phyloP scores from a whole-genome alignment of 2,888 invertebrate genomes.

The Mesoligia furuncula region DNA sequence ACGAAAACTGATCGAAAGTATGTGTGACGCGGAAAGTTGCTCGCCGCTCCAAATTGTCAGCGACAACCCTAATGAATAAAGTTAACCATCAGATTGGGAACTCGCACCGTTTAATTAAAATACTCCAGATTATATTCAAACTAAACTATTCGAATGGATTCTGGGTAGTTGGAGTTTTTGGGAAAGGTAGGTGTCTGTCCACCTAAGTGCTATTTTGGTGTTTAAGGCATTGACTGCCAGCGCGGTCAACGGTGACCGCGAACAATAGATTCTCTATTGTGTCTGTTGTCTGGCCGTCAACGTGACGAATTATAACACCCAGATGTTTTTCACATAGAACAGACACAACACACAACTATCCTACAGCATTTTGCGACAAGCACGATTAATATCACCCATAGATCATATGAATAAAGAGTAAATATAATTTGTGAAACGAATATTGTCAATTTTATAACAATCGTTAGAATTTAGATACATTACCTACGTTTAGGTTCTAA shows the following conservation, averaged over 20 bases:
- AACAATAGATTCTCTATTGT: too few species aligned
- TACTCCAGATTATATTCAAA: constrained; percentile 59
- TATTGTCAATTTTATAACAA: too few species aligned
- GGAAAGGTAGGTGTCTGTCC: neutral
- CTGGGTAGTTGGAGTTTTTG: constrained; percentile 29
- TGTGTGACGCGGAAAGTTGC: constrained; percentile 53
- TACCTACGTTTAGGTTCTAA: neutral
- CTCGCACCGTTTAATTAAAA: constrained; percentile 76
- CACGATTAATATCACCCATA: too few species aligned
- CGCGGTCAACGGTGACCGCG: too few species aligned
- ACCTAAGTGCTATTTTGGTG: neutral
- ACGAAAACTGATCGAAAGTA: constrained; percentile 49
- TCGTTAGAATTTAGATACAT: too few species aligned
- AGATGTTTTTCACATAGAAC: neutral
- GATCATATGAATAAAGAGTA: too few species aligned
- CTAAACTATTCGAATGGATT: constrained; percentile 60
- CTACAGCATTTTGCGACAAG: too few species aligned
- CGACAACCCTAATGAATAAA: constrained; percentile 78
- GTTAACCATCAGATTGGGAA: constrained; percentile 77
- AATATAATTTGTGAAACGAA: too few species aligned
- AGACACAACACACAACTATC: too few species aligned
- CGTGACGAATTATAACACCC: neutral
- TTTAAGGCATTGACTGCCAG: neutral
- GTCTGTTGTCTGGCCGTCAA: too few species aligned
- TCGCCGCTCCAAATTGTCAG: constrained; percentile 66